Percentiles rank a stretch among this genome's conserved stretches.
Evolutionary conservation across 1,140 invertebrate species (phyloP).

Genomic region (Drosophila hydei): DNA sequence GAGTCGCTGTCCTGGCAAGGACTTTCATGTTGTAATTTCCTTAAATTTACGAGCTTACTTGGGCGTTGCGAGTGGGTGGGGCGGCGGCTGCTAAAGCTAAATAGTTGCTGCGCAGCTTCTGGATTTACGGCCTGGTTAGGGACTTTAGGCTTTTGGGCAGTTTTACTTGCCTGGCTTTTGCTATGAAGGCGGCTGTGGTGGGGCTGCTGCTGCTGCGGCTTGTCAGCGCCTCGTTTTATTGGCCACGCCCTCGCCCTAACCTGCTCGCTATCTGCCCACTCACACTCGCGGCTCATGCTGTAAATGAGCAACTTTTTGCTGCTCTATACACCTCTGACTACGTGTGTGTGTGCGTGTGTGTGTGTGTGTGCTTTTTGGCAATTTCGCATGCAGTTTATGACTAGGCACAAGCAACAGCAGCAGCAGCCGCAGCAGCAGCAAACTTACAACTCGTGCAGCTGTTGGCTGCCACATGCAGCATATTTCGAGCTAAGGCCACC

Average conservation of each 20-base stretch:
- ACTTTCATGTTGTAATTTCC: slow-evolving; percentile 80
- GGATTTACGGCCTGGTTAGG: slow-evolving; percentile 70
- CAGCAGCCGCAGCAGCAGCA: slow-evolving; percentile 23
- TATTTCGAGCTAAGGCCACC: not conserved
- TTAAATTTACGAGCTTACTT: slow-evolving; percentile 76
- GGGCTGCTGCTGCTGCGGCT: slow-evolving; percentile 41
- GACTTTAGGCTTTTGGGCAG: slow-evolving; percentile 40
- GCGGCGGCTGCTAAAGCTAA: not conserved
- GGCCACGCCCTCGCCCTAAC: slow-evolving; percentile 24
- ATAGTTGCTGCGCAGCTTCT: slow-evolving; percentile 33
- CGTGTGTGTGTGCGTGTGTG: slow-evolving; percentile 14
- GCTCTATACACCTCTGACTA: slow-evolving; percentile 25
- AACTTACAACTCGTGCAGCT: slow-evolving; percentile 55
- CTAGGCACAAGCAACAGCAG: slow-evolving; percentile 50
- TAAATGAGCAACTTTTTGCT: slow-evolving; percentile 71
- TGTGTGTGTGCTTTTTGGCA: slow-evolving; percentile 57
- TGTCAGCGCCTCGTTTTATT: slow-evolving; percentile 77
- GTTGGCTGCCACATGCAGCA: slow-evolving; percentile 51
- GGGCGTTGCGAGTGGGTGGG: not conserved
- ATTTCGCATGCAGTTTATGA: slow-evolving; percentile 79
- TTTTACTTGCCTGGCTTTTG: not conserved
- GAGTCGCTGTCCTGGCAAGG: slow-evolving; percentile 47
- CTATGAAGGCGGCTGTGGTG: not conserved
- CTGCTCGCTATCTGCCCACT: not conserved
- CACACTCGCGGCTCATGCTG: slow-evolving; percentile 37